Conservation (phyloP, 2,888 invertebrate genomes). For the Plagodis pulveraria region DNA sequence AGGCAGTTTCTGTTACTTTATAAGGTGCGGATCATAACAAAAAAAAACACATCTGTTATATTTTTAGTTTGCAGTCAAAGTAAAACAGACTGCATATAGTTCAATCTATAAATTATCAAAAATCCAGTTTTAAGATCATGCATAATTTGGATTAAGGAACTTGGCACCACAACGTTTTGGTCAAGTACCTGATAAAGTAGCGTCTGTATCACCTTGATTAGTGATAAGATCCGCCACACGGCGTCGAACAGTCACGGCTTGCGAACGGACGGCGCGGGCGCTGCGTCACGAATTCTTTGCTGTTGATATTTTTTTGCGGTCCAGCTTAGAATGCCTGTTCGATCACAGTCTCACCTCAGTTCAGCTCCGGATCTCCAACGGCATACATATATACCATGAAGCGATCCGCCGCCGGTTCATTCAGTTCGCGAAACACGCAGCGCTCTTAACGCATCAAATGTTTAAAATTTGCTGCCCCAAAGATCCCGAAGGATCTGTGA, state of each 20-base stretch:
- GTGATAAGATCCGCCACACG: constrained; percentile 49
- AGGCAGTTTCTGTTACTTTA: constrained; percentile 2
- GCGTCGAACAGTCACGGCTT: constrained; percentile 35
- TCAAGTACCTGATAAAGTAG: constrained; percentile 45
- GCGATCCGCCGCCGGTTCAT: constrained; percentile 48
- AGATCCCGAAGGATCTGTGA: constrained; percentile 42
- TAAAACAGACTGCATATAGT: too few relatives aligned
- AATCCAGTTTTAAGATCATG: neutral
- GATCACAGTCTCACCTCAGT: constrained; percentile 58
- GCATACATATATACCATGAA: constrained; percentile 71
- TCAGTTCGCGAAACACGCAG: constrained; percentile 44
- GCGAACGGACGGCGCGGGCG: constrained; percentile 48
- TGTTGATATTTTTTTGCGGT: constrained; percentile 65
- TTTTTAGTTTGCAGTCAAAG: too few relatives aligned
- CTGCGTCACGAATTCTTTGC: constrained; percentile 41
- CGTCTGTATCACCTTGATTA: constrained; percentile 47
- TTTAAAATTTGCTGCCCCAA: constrained; percentile 52
- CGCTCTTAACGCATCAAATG: constrained; percentile 47
- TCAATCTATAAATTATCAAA: too few relatives aligned
- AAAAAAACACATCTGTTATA: neutral
- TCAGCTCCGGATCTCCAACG: constrained; percentile 53
- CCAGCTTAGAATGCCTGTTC: constrained; percentile 48
- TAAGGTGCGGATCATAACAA: neutral
- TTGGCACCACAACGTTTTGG: constrained; percentile 31
- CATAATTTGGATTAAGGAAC: constrained; percentile 20